Conservation (phyloP, 2,888 invertebrate genomes). For the Apodemia zela region DNA sequence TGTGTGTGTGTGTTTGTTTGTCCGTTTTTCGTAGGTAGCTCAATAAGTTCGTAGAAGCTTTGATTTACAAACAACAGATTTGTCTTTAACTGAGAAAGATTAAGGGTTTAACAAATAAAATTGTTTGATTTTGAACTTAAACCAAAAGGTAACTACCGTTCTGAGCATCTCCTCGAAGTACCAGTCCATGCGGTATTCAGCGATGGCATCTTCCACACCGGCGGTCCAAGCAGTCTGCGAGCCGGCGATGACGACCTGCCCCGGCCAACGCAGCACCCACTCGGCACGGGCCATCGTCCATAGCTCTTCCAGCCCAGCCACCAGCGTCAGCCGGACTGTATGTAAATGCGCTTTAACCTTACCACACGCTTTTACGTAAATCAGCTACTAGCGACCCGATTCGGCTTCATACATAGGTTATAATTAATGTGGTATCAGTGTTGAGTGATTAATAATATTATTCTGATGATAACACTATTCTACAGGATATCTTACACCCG, state of each 20-base stretch:
- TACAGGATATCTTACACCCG: no score
- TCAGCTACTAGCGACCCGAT: no score
- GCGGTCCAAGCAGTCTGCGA: slow-evolving; percentile 88
- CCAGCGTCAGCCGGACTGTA: slow-evolving; percentile 63
- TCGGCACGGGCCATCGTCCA: slow-evolving; percentile 65
- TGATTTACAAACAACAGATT: no score
- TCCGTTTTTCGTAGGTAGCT: no score
- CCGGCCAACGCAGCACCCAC: slow-evolving; percentile 90
- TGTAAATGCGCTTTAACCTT: slow-evolving; percentile 24
- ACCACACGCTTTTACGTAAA: slow-evolving; percentile 81
- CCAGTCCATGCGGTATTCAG: slow-evolving; percentile 62
- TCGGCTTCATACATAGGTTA: no score
- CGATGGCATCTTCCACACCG: slow-evolving; percentile 84
- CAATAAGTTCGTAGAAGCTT: no score
- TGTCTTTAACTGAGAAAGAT: no score
- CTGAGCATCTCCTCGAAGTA: slow-evolving; percentile 77
- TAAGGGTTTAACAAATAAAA: no score
- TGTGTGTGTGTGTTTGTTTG: no score
- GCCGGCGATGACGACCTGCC: slow-evolving; percentile 88
- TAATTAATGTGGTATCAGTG: no score
- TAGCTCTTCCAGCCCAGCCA: slow-evolving; percentile 56
- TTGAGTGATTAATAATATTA: no score
- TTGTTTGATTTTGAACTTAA: neutral
- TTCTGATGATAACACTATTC: no score
- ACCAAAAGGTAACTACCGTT: slow-evolving; percentile 57